Evolutionary conservation across 2,888 invertebrate genomes (phyloP).

Genomic region (Eudasyphora cyanicolor): DNA sequence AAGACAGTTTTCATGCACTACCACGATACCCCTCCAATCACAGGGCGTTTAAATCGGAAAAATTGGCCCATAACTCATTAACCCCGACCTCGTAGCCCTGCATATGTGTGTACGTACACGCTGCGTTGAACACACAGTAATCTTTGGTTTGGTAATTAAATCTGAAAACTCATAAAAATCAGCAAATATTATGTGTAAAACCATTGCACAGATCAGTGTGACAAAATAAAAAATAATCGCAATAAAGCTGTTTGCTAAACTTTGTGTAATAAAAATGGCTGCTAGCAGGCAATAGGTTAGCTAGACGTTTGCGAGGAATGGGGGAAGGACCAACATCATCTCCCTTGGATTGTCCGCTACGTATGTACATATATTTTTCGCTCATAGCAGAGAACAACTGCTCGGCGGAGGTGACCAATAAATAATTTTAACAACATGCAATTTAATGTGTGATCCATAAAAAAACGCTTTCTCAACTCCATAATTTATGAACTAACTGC

Average conservation of each 20-base stretch:
- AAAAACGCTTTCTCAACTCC: conserved; percentile 3
- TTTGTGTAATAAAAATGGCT: not conserved
- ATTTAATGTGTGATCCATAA: conserved; percentile 28
- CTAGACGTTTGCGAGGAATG: no score
- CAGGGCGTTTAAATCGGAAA: no score
- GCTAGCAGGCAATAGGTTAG: not conserved
- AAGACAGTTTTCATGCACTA: no score
- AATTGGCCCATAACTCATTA: not conserved
- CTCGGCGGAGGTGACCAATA: no score
- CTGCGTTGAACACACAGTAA: not conserved
- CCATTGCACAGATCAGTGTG: not conserved
- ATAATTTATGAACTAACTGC: not conserved
- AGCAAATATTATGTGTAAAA: conserved; percentile 20
- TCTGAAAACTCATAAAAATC: conserved; percentile 27
- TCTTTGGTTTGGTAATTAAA: conserved; percentile 33
- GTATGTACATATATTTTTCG: not conserved
- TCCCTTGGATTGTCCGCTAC: no score
- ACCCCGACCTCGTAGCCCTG: not conserved
- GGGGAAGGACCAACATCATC: no score
- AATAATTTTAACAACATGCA: conserved; percentile 29
- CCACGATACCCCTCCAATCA: no score
- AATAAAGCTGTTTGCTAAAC: conserved; percentile 2
- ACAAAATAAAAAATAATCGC: conserved; percentile 18
- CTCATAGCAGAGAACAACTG: not conserved
- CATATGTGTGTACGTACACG: not conserved